phyloP scores from a whole-genome alignment of 2,888 invertebrate genomes.

The Micoletzkya japonica region DNA sequence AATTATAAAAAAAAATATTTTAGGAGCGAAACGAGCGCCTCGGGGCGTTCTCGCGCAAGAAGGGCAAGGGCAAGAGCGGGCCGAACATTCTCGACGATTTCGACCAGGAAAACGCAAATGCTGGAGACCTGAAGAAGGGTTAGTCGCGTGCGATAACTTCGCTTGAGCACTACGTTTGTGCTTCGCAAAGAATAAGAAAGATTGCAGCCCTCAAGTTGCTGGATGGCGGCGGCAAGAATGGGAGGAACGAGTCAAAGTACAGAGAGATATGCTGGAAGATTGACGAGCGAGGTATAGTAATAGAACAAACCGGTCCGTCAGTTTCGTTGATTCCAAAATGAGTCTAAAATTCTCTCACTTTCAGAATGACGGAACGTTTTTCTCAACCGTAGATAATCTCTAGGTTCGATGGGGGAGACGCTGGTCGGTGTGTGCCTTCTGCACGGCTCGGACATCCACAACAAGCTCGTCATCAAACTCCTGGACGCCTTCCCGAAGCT shows the following conservation, averaged over 20 bases:
- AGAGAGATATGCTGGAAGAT: conserved; percentile 51
- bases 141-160: neutral
- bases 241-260: conserved; percentile 70
- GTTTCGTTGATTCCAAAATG: neutral
- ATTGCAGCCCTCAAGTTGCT: conserved; percentile 56
- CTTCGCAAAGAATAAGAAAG: neutral
- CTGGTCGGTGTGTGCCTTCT: conserved; percentile 81
- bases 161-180: neutral
- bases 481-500: conserved; percentile 89
- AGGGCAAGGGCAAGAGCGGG: conserved; percentile 54
- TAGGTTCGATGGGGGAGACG: conserved; percentile 78
- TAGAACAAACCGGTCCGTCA: neutral
- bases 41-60: conserved; percentile 50
- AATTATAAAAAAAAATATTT: neutral
- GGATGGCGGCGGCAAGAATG: conserved; percentile 55
- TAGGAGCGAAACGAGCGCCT: conserved; percentile 70
- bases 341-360: neutral
- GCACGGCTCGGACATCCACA: conserved; percentile 52
- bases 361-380: neutral
- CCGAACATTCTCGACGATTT: conserved; percentile 53
- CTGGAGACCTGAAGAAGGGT: conserved; percentile 57
- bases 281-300: conserved; percentile 41
- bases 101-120: conserved; percentile 48
- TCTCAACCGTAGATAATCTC: neutral
- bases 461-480: conserved; percentile 80